Base-by-base conservation (phyloP, 1,140 invertebrate genomes). In the Venustaconcha ellipsiformis region DNA sequence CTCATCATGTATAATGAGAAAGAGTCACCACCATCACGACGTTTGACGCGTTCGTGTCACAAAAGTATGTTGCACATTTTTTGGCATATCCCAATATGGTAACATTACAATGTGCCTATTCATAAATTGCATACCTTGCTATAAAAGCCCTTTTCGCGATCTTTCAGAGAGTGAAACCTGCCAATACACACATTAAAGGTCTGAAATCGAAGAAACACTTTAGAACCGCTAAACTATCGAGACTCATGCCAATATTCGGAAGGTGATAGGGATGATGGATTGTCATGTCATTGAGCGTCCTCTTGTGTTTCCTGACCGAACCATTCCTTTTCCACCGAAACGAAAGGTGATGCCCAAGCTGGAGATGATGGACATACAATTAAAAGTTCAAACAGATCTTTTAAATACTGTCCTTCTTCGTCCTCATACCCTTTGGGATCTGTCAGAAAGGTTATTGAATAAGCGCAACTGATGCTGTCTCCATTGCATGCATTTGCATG, bases 21-120 rank as follows among this genome's bases (percentile, higher is more conserved):
- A 89, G 75, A 1, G 82, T 82, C 2, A 79, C 80, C 18, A 83
- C 85, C 12, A 87, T 60, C 15, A 74, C 84, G 0, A 63, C 11
- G 56, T 84, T 72, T 48, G 66, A 73, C 17, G 78, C 81, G 71
- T 84, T 83, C 13, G 74, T 80, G 20, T 84, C 80, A 17, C 85
- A 14, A n/a, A 83, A 75, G 69, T 80, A 86, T 15, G 58, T 59
- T n/a, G 64, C 56, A 55, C 14, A 56, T 12, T 15, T 14, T 37
- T 68, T 67, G 14, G 74, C 59, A 15, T 77, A 67, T 62, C 37
- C 64, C 11, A 82, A 37, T 55, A 84, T 59, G 20, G 76, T 78
- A 70, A 18, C 82, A 48, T 18, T 14, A n/a, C n/a, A 48, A 3
- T 63, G 13, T 13, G 62, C 30, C 60, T 30, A 58, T 37, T 74